Base-by-base conservation (phyloP, 2,888 invertebrate species). In the Scelioninae gen. 2 region DNA sequence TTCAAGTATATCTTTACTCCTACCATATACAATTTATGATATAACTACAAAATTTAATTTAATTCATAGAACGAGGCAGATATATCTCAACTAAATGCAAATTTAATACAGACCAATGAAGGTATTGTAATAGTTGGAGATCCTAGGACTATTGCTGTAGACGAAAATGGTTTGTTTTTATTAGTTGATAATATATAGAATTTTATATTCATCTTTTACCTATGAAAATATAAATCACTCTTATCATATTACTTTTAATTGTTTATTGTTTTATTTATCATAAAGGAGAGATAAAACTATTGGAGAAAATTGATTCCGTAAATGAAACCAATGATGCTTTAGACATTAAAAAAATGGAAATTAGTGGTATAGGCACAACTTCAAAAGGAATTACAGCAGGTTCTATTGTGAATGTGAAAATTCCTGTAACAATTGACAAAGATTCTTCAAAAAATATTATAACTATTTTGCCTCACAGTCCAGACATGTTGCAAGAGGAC, bases 121-220 rank as follows among this genome's bases (percentile, higher is more conserved):
- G 84, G 83, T 41, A 80, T 83, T n/a, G 81, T 84, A 74, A 82
- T 84, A 71, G 81, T 83, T 0, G 82, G 80, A 2, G 81, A 80
- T 25, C 76, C 83, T 0, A 80, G 81, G 41, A 79, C 81, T 0
- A 80, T 84, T 61, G 77, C 81, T 78, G 80, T 83, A 0, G 81
- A 84, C 68, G 83, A 85, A 76, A 78, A 84, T 75, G 84, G 85
- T 83, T 61, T 39, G 61, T n/a, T n/a, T n/a, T n/a, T n/a, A n/a
- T n/a, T n/a, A n/a, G n/a, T n/a, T n/a, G n/a, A n/a, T n/a, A n/a
- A n/a, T n/a, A n/a, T n/a, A n/a, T n/a, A n/a, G n/a, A n/a, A n/a
- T n/a, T n/a, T n/a, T n/a, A n/a, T n/a, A n/a, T n/a, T n/a, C n/a
- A n/a, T n/a, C n/a, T n/a, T n/a, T n/a, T n/a, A n/a, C n/a, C n/a